phyloP scores from a whole-genome alignment of 2,113 vertebrate genomes.

The Bombycilla garrulus region DNA sequence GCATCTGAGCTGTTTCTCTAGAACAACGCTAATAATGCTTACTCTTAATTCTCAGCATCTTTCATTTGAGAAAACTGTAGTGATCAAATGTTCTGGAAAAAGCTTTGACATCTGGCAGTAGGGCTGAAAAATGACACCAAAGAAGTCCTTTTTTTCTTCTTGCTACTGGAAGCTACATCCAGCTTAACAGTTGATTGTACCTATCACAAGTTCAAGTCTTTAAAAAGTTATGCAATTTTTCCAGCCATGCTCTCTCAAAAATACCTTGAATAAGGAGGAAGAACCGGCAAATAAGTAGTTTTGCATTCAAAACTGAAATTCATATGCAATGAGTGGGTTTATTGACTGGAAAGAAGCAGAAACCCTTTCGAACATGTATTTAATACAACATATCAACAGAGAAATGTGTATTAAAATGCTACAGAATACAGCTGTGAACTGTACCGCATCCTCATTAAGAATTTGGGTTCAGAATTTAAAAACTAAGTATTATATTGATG shows the following conservation, averaged over 20 bases:
- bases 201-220: neutral
- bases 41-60: neutral
- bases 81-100: neutral
- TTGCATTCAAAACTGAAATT: neutral
- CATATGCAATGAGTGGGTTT: rapidly evolving
- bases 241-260: neutral
- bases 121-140: neutral
- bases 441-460: neutral
- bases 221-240: neutral
- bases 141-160: neutral
- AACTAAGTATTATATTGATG: neutral
- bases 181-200: neutral
- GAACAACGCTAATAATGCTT: neutral
- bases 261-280: neutral
- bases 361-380: neutral
- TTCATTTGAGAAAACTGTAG: neutral
- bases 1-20: neutral
- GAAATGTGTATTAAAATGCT: neutral
- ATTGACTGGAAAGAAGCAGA: neutral
- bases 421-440: neutral
- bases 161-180: neutral
- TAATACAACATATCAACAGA: neutral
- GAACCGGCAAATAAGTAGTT: neutral
- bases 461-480: neutral
- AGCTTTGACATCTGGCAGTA: neutral